Evolutionary conservation across 2,797 vertebrate species (phyloP).

Genomic region (Lepus oiostolus): DNA sequence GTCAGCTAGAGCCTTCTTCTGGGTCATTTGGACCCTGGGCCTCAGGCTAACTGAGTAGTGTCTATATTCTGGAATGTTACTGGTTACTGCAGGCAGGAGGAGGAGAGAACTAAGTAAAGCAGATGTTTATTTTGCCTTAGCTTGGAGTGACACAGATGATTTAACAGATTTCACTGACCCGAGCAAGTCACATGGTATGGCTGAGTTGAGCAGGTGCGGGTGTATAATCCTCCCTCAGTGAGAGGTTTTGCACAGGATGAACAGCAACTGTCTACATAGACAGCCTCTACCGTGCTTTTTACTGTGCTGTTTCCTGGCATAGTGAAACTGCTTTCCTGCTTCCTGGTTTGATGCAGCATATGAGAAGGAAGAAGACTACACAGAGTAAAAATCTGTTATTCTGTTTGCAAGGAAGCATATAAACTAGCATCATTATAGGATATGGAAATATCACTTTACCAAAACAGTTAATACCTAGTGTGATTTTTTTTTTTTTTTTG

Average conservation of each 20-base stretch:
- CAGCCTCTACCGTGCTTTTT: not conserved
- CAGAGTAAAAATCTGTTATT: slow-evolving; percentile 1
- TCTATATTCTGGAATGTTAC: not conserved
- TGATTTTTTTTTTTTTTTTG: not conserved
- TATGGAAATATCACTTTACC: not conserved
- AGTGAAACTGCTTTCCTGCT: not conserved
- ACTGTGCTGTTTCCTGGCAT: too few relatives aligned
- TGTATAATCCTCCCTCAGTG: not conserved
- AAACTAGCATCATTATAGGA: slow-evolving; percentile 10
- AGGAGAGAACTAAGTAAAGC: not conserved
- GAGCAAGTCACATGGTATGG: not conserved
- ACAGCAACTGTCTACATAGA: not conserved
- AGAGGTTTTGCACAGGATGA: not conserved
- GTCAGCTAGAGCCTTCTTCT: not conserved
- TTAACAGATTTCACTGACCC: slow-evolving; percentile 2
- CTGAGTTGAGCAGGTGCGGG: not conserved
- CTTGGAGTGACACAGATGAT: not conserved
- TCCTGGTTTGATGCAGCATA: slow-evolving; percentile 27
- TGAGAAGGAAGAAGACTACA: not conserved
- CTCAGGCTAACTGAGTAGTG: not conserved
- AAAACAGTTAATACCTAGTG: not conserved
- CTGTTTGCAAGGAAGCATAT: not conserved
- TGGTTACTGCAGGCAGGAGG: not conserved
- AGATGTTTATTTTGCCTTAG: not conserved
- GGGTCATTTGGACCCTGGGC: not conserved